phyloP scores from a whole-genome alignment of 1,140 invertebrate genomes.

The Caenorhabditis latens region DNA sequence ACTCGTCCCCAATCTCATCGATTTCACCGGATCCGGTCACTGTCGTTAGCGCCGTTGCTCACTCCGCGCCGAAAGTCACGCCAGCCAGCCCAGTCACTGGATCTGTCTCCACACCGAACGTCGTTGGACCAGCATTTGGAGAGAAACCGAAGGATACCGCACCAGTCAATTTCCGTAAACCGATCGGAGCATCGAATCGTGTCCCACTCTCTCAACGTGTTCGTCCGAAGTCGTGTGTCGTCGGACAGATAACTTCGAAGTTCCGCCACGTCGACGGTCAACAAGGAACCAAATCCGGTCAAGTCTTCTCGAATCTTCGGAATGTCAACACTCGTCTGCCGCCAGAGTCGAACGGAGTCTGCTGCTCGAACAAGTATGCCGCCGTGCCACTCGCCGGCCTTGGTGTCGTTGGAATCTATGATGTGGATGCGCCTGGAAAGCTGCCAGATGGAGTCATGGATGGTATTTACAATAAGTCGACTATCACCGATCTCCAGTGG shows the following conservation, averaged over 20 bases:
- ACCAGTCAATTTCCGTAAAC: slow-evolving; percentile 13
- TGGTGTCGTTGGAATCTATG: slow-evolving; percentile 78
- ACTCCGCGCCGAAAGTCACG: neutral
- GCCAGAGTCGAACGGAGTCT: slow-evolving; percentile 79
- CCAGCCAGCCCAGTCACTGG: neutral
- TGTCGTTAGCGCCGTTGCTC: neutral
- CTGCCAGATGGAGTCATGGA: slow-evolving; percentile 77
- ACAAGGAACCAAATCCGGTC: slow-evolving; percentile 53
- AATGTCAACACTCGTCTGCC: slow-evolving; percentile 78
- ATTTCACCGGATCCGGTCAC: slow-evolving; percentile 49
- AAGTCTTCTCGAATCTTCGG: slow-evolving; percentile 76
- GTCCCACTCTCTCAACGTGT: slow-evolving; percentile 55
- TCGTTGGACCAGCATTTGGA: slow-evolving; percentile 32
- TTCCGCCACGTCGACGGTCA: slow-evolving; percentile 78
- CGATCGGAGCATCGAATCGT: slow-evolving; percentile 17
- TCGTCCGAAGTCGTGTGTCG: slow-evolving; percentile 68
- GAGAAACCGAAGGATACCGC: neutral
- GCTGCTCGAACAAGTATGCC: slow-evolving; percentile 73
- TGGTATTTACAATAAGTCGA: slow-evolving; percentile 78
- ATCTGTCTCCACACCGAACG: slow-evolving; percentile 40
- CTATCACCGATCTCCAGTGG: slow-evolving; percentile 78
- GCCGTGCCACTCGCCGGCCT: slow-evolving; percentile 79
- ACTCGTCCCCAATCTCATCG: slow-evolving; percentile 9
- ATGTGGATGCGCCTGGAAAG: slow-evolving; percentile 72
- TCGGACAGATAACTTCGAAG: slow-evolving; percentile 77